phyloP scores from a whole-genome alignment of 2,888 invertebrate genomes.

The Leucoma salicis region DNA sequence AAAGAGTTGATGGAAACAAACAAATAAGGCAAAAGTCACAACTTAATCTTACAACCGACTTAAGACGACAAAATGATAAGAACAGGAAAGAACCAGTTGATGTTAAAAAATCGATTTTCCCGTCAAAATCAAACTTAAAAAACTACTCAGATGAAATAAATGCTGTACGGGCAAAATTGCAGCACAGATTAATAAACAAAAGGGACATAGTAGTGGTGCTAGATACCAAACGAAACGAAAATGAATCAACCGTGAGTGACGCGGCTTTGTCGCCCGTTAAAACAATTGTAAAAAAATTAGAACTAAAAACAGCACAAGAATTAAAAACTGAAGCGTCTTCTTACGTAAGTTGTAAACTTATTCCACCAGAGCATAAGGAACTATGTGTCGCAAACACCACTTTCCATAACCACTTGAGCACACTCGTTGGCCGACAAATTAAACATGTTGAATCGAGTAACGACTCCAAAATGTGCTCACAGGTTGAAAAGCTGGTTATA shows the following conservation, averaged over 20 bases:
- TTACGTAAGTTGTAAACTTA: conserved; percentile 72
- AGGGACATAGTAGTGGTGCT: conserved; percentile 56
- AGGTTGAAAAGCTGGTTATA: conserved; percentile 58
- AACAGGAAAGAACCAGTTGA: conserved; percentile 64
- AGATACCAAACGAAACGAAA: conserved; percentile 62
- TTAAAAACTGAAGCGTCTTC: conserved; percentile 62
- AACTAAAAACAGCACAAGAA: conserved; percentile 72
- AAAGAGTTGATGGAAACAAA: conserved; percentile 62
- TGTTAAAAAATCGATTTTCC: conserved; percentile 57
- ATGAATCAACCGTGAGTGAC: conserved; percentile 58
- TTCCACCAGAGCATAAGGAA: conserved; percentile 74
- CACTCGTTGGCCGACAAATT: conserved; percentile 76
- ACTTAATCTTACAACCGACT: conserved; percentile 65
- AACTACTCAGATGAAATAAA: conserved; percentile 78
- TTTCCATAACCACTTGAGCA: conserved; percentile 77
- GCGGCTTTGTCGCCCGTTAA: conserved; percentile 73
- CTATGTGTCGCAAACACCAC: conserved; percentile 74
- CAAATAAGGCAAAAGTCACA: conserved; percentile 76
- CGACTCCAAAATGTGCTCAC: conserved; percentile 67
- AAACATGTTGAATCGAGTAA: conserved; percentile 69
- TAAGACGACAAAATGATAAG: conserved; percentile 66
- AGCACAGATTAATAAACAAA: conserved; percentile 73
- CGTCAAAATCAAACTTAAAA: conserved; percentile 61
- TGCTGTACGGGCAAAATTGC: conserved; percentile 74
- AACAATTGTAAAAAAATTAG: conserved; percentile 75